Conservation (phyloP, 2,888 invertebrate genomes). For the Callimorpha dominula region DNA sequence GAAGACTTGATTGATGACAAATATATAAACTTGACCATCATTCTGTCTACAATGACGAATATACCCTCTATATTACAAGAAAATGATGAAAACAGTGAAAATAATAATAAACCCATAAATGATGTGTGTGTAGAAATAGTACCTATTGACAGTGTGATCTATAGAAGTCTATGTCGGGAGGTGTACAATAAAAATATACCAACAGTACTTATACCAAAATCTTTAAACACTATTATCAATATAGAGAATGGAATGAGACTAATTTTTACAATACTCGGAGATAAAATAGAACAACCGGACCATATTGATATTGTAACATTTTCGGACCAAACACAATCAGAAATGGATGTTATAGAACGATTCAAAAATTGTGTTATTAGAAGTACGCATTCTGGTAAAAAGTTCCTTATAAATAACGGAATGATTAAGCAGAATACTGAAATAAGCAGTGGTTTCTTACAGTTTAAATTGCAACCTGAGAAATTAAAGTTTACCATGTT, state of each 20-base stretch:
- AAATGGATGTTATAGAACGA: conserved; percentile 72
- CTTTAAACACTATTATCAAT: conserved; percentile 84
- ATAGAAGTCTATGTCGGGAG: conserved; percentile 75
- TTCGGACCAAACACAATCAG: conserved; percentile 67
- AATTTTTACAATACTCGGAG: conserved; percentile 77
- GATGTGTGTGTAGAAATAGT: conserved; percentile 81
- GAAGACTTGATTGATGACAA: conserved; percentile 74
- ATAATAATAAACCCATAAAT: conserved; percentile 63
- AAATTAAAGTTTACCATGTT: conserved; percentile 81
- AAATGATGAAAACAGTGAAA: conserved; percentile 57
- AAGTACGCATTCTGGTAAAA: conserved; percentile 78
- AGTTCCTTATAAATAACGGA: conserved; percentile 85
- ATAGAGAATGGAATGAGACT: conserved; percentile 86
- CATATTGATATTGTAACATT: conserved; percentile 84
- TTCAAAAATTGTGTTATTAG: conserved; percentile 85
- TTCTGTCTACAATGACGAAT: conserved; percentile 74
- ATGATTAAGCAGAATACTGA: conserved; percentile 79
- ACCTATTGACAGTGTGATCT: conserved; percentile 75
- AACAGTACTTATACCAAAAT: conserved; percentile 84
- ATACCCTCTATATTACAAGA: conserved; percentile 70
- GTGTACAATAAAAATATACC: conserved; percentile 77
- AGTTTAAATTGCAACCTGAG: conserved; percentile 79
- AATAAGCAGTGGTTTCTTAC: conserved; percentile 71
- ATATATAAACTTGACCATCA: conserved; percentile 66
- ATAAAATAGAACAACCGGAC: conserved; percentile 70